Evolutionary conservation across 2,113 vertebrate genomes (phyloP), one percentile per base, ranked within the genome.

Genomic region (Hemichromis elongatus): DNA sequence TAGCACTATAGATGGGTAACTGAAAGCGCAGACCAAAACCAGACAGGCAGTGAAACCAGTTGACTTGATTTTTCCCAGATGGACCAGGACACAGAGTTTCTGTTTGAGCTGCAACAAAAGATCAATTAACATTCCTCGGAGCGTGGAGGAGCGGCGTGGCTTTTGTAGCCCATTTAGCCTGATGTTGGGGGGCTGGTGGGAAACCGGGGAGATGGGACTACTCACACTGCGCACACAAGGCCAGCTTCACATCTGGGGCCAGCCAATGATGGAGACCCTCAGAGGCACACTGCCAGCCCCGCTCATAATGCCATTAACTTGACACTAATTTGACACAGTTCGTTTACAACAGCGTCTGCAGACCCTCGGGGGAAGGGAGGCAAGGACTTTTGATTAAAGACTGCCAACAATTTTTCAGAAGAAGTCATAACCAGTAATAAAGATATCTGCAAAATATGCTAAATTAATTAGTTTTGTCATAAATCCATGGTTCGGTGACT

Each of bases 111-210:
- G 50, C 81, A 88, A 93, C 95, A 95, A 93, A 92, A 90, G 91
- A 91, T 88, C 85, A 91, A 91, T 94, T 94, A 95, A 94, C 90
- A 95, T 93, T 95, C 91, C 88, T 86, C 26, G 73, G 89, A 90
- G 86, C 83, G 78, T 57, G 85, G 87, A 89, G 88, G 83, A 93
- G 89, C 86, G 56, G 80, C 86, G 11, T 75, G 80, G 88, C 92
- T 90, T 91, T 87, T 84, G 89, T 88, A 88, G 89, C 89, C 94
- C 90, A 91, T 92, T 92, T 91, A 88, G 80, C 59, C 92, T 91
- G 88, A 91, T 94, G 88, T 86, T 90, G 78, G 61, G 61, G 87
- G 77, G 85, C 89, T 92, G 89, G 91, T 95, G 94, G 93, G 93
- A 95, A 94, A 92, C 73, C 70, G 42, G 57, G 55, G 13, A 88